Conservation (phyloP, 2,113 vertebrate genomes). For the Cyprinodon brontotheroides region DNA sequence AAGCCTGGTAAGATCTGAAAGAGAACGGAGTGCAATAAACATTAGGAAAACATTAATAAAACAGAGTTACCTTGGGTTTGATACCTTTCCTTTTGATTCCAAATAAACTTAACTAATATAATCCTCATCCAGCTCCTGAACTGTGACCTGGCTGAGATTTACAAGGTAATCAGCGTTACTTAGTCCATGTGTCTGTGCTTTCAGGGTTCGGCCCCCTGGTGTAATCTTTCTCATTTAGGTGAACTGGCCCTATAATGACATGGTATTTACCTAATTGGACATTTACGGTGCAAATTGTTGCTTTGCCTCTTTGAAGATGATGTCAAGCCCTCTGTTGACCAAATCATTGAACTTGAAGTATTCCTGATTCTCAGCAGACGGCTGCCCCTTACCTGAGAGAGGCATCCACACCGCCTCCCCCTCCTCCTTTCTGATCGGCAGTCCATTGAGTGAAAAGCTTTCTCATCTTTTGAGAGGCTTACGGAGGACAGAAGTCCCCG, state of each 20-base stretch:
- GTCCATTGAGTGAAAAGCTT: constrained; percentile 34
- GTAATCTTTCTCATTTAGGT: constrained; percentile 8
- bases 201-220: not conserved
- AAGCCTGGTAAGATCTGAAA: too few species aligned
- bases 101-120: not conserved
- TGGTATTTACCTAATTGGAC: constrained; percentile 24
- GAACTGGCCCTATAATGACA: constrained; percentile 17
- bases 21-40: too few species aligned
- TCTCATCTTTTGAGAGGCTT: constrained; percentile 42
- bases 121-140: not conserved
- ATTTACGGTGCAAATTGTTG: constrained; percentile 10
- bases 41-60: not conserved
- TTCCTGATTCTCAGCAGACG: constrained; percentile 9
- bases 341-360: constrained; percentile 28
- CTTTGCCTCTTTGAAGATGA: constrained; percentile 16
- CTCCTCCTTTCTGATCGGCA: constrained; percentile 20
- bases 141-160: not conserved
- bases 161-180: constrained; percentile 6
- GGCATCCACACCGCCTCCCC: constrained; percentile 14
- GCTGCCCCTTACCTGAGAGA: constrained; percentile 10
- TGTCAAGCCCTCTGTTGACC: constrained; percentile 22
- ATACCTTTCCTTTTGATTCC: not conserved
- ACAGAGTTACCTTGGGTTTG: not conserved
- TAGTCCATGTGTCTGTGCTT: not conserved
- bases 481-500: constrained; percentile 32